phyloP scores from a whole-genome alignment of 2,797 vertebrate species.

The Geotrypetes seraphini region DNA sequence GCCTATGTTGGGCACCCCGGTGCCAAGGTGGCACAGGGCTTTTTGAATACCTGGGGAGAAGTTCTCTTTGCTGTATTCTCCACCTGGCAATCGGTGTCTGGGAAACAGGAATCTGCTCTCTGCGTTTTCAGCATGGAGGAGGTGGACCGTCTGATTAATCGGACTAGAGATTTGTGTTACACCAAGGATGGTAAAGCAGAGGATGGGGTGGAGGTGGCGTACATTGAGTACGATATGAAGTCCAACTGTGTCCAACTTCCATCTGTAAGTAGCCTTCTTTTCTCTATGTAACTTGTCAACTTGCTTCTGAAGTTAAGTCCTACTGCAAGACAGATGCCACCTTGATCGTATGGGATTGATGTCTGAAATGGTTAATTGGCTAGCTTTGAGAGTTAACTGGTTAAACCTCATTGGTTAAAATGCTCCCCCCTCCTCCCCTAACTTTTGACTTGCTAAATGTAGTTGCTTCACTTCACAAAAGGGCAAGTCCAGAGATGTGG shows the following conservation, averaged over 20 bases:
- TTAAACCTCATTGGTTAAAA: too few relatives aligned
- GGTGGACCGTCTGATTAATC: constrained; percentile 73
- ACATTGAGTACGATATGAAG: constrained; percentile 93
- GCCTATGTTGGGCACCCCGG: constrained; percentile 62
- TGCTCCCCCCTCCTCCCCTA: too few relatives aligned
- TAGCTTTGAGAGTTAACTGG: too few relatives aligned
- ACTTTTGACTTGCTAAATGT: too few relatives aligned
- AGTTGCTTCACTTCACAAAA: too few relatives aligned
- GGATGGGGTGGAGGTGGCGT: constrained; percentile 70
- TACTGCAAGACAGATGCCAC: too few relatives aligned
- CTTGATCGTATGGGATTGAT: too few relatives aligned
- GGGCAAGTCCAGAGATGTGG: too few relatives aligned
- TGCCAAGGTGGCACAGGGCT: constrained; percentile 20
- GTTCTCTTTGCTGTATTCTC: constrained; percentile 83
- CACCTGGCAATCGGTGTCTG: constrained; percentile 50
- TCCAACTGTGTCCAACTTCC: constrained; percentile 89
- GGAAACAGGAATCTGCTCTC: constrained; percentile 78
- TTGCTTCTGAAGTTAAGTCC: too few relatives aligned
- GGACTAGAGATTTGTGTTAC: constrained; percentile 87
- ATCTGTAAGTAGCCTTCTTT: constrained; percentile 60
- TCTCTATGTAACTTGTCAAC: background rate
- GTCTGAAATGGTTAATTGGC: too few relatives aligned
- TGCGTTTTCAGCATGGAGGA: constrained; percentile 79
- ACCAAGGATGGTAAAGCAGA: constrained; percentile 71
- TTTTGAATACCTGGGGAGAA: constrained; percentile 35